These are phyloP conservation scores for Pyrochroa serraticornis DNA, from an alignment of 2,888 invertebrate genomes.

Conservation along the genomic window DNA sequence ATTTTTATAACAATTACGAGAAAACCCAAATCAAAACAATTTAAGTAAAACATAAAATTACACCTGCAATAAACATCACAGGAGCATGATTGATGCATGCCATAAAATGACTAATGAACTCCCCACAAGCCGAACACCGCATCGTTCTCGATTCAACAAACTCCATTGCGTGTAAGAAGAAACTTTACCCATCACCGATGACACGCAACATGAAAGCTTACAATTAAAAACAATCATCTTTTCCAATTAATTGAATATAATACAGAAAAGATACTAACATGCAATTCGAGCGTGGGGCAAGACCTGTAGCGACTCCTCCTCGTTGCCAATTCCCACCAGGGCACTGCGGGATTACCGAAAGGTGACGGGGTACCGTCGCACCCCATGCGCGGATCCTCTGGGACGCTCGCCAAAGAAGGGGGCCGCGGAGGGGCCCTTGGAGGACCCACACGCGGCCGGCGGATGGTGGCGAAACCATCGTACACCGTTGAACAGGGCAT, in stretches of 20 bases:
- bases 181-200: too few relatives aligned
- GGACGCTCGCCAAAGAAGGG: slow-evolving; percentile 55
- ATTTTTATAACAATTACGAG: too few relatives aligned
- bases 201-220: slow-evolving; percentile 4
- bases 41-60: too few relatives aligned
- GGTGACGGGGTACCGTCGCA: slow-evolving; percentile 20
- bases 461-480: slow-evolving; percentile 88
- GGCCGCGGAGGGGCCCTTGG: slow-evolving; percentile 53
- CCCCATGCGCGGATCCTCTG: slow-evolving; percentile 67
- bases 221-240: background rate
- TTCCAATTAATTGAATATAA: background rate
- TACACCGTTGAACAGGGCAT: slow-evolving; percentile 67
- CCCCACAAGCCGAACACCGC: background rate
- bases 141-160: too few relatives aligned
- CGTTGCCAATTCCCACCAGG: slow-evolving; percentile 89
- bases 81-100: background rate
- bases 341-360: slow-evolving; percentile 70
- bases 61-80: background rate
- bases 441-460: slow-evolving; percentile 62
- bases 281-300: slow-evolving; percentile 75
- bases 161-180: background rate
- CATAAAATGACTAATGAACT: background rate
- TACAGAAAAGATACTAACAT: slow-evolving; percentile 34
- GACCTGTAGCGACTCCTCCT: slow-evolving; percentile 78
- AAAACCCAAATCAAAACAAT: too few relatives aligned